phyloP scores from a whole-genome alignment of 2,888 invertebrate genomes.

The Hydraecia micacea region DNA sequence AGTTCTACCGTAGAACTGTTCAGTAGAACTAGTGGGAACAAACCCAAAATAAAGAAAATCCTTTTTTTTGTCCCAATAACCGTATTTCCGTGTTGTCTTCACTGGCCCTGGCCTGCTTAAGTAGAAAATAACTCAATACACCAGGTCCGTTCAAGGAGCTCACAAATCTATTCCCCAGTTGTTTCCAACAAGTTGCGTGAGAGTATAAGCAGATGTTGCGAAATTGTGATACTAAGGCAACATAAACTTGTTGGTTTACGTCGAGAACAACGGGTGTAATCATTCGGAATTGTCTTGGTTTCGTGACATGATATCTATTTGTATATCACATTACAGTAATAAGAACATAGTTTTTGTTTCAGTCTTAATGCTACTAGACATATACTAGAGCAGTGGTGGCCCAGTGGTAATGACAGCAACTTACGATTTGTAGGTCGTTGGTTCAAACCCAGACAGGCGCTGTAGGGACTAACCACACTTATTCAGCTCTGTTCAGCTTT shows the following conservation, averaged over 20 bases:
- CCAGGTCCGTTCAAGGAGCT: slow-evolving; percentile 22
- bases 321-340: not conserved
- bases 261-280: slow-evolving; percentile 9
- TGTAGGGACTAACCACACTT: not conserved
- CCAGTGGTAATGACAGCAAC: not conserved
- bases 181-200: slow-evolving; percentile 32
- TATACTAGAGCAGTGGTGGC: not conserved
- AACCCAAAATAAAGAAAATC: not conserved
- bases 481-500: too few species aligned
- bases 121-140: slow-evolving; percentile 42
- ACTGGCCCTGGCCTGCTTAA: slow-evolving; percentile 14
- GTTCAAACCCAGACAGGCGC: not conserved
- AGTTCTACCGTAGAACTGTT: too few species aligned
- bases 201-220: slow-evolving; percentile 46
- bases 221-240: slow-evolving; percentile 31
- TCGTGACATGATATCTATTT: slow-evolving; percentile 7
- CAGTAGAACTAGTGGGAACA: too few species aligned
- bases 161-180: slow-evolving; percentile 30
- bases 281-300: slow-evolving; percentile 27
- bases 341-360: not conserved
- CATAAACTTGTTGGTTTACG: slow-evolving; percentile 44
- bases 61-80: not conserved
- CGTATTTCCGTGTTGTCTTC: not conserved
- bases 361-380: too few species aligned
- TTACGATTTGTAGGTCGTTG: not conserved